Evolutionary conservation across 2,888 invertebrate genomes (phyloP).

Genomic region (Ischnura elegans): DNA sequence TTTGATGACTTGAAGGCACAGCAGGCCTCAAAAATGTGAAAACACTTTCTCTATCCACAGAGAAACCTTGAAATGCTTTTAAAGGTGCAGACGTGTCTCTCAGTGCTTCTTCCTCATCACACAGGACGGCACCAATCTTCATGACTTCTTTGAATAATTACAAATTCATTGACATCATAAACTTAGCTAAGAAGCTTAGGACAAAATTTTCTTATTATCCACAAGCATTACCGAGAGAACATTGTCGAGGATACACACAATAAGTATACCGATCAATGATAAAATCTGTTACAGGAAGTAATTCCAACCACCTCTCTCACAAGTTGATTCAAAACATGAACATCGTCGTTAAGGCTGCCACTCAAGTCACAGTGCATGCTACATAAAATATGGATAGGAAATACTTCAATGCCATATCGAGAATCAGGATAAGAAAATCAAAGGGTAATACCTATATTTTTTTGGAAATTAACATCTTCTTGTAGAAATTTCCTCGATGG

Average conservation of each 20-base stretch:
- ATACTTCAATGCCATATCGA: background rate
- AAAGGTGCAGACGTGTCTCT: too few species aligned
- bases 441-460: conserved; percentile 2
- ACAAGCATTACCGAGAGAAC: background rate
- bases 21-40: conserved; percentile 44
- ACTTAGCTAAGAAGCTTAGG: background rate
- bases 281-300: conserved; percentile 26
- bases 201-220: background rate
- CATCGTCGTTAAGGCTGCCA: background rate
- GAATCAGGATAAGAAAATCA: conserved; percentile 20
- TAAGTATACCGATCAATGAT: background rate
- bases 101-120: conserved; percentile 21
- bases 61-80: background rate
- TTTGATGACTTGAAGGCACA: conserved; percentile 44
- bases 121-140: conserved; percentile 61
- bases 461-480: background rate
- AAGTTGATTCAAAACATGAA: conserved; percentile 20
- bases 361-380: background rate
- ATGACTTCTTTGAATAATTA: conserved; percentile 39
- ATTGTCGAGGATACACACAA: conserved; percentile 25
- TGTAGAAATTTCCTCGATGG: background rate
- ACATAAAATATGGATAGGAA: background rate
- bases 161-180: conserved; percentile 23
- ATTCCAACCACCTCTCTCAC: background rate
- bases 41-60: background rate